Evolutionary conservation across 2,888 invertebrate species (phyloP).

Genomic region (Drosophila austrosaltans): DNA sequence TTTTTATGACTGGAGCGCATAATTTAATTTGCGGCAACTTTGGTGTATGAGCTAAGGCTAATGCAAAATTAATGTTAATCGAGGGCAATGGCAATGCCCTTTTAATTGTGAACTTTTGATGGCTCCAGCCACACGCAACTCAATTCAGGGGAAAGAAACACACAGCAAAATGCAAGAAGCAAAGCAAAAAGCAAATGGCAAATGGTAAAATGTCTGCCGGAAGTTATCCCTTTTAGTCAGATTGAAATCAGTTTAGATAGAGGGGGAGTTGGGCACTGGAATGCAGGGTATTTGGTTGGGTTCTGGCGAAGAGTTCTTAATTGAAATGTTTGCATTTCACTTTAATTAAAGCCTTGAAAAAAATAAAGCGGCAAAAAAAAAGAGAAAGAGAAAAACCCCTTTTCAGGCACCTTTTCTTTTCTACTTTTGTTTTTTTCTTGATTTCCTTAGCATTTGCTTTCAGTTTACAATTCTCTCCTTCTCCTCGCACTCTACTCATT

Average conservation of each 20-base stretch:
- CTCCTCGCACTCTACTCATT: constrained; percentile 63
- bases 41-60: constrained; percentile 63
- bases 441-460: constrained; percentile 33
- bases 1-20: constrained; percentile 58
- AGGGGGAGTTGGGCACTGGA: constrained; percentile 9
- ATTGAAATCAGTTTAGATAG: constrained; percentile 73
- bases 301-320: constrained; percentile 48
- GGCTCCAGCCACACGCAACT: constrained; percentile 44
- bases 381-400: constrained; percentile 5
- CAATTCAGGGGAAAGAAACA: constrained; percentile 8
- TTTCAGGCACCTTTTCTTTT: constrained; percentile 2
- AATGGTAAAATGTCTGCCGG: constrained; percentile 64
- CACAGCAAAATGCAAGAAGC: constrained; percentile 16
- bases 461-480: constrained; percentile 42
- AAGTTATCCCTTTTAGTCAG: constrained; percentile 77
- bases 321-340: constrained; percentile 78
- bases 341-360: constrained; percentile 67
- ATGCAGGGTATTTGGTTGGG: constrained; percentile 4
- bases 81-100: constrained; percentile 63
- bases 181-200: constrained; percentile 19
- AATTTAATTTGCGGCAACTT: constrained; percentile 63
- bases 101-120: constrained; percentile 64
- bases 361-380: background rate
- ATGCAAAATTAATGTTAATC: constrained; percentile 77
- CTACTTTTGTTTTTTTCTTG: constrained; percentile 7